These are phyloP conservation scores for Columbina picui DNA, from an alignment of 2,113 vertebrate genomes.

Conservation along the genomic window DNA sequence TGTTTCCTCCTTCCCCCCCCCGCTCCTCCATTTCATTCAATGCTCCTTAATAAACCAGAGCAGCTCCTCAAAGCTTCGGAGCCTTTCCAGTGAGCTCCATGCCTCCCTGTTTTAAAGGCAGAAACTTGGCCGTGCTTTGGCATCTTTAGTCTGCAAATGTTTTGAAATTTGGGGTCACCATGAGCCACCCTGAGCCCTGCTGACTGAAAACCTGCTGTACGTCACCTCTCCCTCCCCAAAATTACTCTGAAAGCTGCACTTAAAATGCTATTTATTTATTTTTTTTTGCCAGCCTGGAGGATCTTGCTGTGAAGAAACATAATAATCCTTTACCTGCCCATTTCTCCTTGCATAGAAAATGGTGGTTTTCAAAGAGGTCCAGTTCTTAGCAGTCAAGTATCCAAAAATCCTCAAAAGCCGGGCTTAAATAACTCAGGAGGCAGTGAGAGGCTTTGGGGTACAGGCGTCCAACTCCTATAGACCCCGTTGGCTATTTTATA, in stretches of 20 bases:
- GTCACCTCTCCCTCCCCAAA: not conserved
- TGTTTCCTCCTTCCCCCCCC: constrained; percentile 16
- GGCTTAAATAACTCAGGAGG: not conserved
- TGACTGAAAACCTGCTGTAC: not conserved
- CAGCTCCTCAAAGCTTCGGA: constrained; percentile 36
- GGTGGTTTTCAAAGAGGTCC: not conserved
- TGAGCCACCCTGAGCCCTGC: not conserved
- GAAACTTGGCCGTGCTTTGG: not conserved
- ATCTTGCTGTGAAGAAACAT: not conserved
- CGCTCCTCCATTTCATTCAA: constrained; percentile 31
- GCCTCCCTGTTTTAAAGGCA: not conserved
- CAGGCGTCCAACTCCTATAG: not conserved
- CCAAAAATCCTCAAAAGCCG: not conserved
- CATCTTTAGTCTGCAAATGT: not conserved
- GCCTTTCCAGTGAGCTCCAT: not conserved
- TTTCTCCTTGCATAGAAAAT: not conserved
- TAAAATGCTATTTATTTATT: not conserved
- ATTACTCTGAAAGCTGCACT: not conserved
- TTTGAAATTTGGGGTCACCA: not conserved
- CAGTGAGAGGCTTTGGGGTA: not conserved
- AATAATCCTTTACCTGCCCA: not conserved
- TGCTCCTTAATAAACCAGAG: constrained; percentile 51
- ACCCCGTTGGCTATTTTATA: not conserved
- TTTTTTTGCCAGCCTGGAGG: not conserved
- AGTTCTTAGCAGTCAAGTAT: not conserved